Evolutionary conservation across 2,113 vertebrate species (phyloP).

Genomic region (Embiotoca jacksoni): DNA sequence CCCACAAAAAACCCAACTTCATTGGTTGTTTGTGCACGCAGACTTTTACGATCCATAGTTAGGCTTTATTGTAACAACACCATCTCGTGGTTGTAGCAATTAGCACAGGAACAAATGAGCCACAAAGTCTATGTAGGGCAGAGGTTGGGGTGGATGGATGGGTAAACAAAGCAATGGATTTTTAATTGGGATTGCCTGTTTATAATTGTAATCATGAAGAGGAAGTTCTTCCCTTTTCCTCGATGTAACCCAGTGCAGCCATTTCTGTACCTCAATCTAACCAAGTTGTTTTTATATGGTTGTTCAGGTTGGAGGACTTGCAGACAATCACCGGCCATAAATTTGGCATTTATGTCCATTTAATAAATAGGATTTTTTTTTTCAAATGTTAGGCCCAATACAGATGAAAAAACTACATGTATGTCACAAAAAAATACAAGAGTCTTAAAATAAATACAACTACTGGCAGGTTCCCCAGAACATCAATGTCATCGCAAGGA

Average conservation of each 20-base stretch:
- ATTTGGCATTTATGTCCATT: neutral
- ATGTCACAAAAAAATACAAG: slow-evolving; percentile 9
- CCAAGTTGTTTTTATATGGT: too few relatives aligned
- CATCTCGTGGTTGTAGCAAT: too few relatives aligned
- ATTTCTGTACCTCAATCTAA: too few relatives aligned
- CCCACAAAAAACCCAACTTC: too few relatives aligned
- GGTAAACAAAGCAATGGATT: neutral
- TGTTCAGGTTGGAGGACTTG: neutral
- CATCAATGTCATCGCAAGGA: slow-evolving; percentile 33
- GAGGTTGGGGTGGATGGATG: neutral
- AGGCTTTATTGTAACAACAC: too few relatives aligned
- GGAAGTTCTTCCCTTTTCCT: too few relatives aligned
- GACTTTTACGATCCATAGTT: too few relatives aligned
- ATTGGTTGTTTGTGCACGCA: too few relatives aligned
- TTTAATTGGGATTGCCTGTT: too few relatives aligned
- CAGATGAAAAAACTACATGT: neutral
- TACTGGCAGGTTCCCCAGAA: slow-evolving; percentile 1
- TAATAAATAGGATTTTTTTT: neutral
- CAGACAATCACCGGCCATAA: neutral
- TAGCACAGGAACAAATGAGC: neutral
- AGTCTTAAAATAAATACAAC: slow-evolving; percentile 15
- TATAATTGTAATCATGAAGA: too few relatives aligned
- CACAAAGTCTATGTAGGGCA: neutral
- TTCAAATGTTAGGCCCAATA: neutral
- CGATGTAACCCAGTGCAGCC: too few relatives aligned